Percentiles rank a stretch among this genome's conserved stretches.
phyloP scores from a whole-genome alignment of 2,797 vertebrate species.

The Scyliorhinus canicula region DNA sequence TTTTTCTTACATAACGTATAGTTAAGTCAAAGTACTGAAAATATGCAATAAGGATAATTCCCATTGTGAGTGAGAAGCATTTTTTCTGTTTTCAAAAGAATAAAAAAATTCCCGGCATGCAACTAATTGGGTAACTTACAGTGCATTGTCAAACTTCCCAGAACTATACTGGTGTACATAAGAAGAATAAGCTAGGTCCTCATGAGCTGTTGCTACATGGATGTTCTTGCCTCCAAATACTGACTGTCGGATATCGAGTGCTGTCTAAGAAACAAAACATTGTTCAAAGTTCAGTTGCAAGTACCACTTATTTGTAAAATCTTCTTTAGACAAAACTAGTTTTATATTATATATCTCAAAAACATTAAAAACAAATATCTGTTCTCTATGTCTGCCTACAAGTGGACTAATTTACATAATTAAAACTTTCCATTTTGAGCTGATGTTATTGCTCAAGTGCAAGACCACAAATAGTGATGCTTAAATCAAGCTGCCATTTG shows the following conservation, averaged over 20 bases:
- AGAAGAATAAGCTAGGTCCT: conserved; percentile 94
- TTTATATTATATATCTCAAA: background rate
- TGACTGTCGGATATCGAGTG: conserved; percentile 94
- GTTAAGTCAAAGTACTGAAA: background rate
- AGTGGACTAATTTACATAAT: background rate
- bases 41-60: background rate
- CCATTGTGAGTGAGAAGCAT: background rate
- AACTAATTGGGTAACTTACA: conserved; percentile 68
- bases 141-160: conserved; percentile 94
- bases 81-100: background rate
- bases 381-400: background rate
- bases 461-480: background rate
- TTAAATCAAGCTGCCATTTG: background rate
- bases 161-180: conserved; percentile 99
- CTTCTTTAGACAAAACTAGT: background rate
- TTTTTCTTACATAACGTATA: background rate
- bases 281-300: background rate
- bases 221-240: conserved; percentile 99
- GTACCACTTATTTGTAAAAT: background rate
- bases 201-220: conserved; percentile 94
- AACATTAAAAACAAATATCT: background rate
- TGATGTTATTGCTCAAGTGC: background rate
- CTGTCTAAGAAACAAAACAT: conserved; percentile 65
- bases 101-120: background rate
- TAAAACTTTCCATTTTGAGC: background rate